Conservation (phyloP, 2,888 invertebrate species). For the Stomorhina lunata region DNA sequence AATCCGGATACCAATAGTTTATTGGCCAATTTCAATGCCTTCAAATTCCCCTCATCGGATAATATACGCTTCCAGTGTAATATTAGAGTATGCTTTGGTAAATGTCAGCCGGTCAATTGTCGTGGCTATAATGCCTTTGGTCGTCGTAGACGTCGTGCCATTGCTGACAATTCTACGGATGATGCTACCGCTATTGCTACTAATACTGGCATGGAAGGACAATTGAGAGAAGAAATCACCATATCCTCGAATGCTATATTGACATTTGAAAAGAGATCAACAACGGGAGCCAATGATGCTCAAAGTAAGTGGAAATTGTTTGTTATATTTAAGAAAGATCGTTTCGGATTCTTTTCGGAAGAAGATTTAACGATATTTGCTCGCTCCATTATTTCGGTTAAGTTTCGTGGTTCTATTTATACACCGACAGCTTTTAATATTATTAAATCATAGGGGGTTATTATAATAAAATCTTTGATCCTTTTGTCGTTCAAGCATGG, state of each 20-base stretch:
- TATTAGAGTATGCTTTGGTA: slow-evolving; percentile 96
- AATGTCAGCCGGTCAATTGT: slow-evolving; percentile 97
- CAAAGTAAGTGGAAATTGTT: slow-evolving; percentile 82
- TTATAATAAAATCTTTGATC: too few species aligned
- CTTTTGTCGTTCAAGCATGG: too few species aligned
- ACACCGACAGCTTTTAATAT: too few species aligned
- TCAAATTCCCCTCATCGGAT: slow-evolving; percentile 96
- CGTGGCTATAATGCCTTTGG: slow-evolving; percentile 95
- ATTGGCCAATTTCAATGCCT: slow-evolving; percentile 94
- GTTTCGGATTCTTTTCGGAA: too few species aligned
- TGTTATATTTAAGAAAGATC: too few species aligned
- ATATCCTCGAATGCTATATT: slow-evolving; percentile 95
- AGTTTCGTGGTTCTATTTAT: too few species aligned
- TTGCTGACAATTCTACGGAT: slow-evolving; percentile 77
- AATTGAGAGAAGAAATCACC: slow-evolving; percentile 94
- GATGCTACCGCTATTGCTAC: slow-evolving; percentile 83
- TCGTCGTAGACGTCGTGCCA: slow-evolving; percentile 86
- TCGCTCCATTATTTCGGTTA: too few species aligned
- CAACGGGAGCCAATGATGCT: slow-evolving; percentile 87
- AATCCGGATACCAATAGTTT: slow-evolving; percentile 91
- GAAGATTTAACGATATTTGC: too few species aligned
- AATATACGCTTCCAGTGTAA: slow-evolving; percentile 97
- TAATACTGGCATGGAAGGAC: slow-evolving; percentile 85
- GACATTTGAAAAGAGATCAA: slow-evolving; percentile 88
- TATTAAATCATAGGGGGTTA: too few species aligned